Percentiles rank a stretch among this genome's conserved stretches.
phyloP scores from a whole-genome alignment of 2,113 vertebrate genomes.

The Sprattus sprattus region DNA sequence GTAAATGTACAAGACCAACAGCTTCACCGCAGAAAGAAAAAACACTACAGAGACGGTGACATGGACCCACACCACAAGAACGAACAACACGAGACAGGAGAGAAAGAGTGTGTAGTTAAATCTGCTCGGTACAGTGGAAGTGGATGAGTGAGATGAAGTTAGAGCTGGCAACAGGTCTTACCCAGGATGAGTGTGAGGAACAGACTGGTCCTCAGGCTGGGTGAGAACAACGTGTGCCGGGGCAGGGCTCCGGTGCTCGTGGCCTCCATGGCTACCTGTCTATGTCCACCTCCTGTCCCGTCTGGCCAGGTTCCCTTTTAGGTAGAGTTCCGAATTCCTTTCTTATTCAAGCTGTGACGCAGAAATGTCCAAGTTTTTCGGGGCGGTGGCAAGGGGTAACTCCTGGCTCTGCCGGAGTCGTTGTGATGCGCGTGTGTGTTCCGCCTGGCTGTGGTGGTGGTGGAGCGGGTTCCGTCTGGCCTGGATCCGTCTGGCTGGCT shows the following conservation, averaged over 20 bases:
- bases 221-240: constrained; percentile 39
- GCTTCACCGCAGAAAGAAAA: too few species aligned
- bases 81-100: not conserved
- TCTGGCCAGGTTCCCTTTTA: not conserved
- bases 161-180: constrained; percentile 48
- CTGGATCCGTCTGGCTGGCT: constrained; percentile 31
- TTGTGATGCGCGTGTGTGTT: constrained; percentile 24
- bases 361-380: not conserved
- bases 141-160: constrained; percentile 19
- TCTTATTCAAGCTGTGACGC: not conserved
- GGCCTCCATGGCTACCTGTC: constrained; percentile 58
- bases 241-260: constrained; percentile 47
- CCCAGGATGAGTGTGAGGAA: constrained; percentile 62
- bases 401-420: not conserved
- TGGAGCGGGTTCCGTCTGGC: constrained; percentile 33
- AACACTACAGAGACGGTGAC: too few species aligned
- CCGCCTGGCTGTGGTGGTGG: constrained; percentile 17
- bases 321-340: not conserved
- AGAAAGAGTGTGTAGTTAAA: not conserved
- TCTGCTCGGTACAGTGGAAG: not conserved
- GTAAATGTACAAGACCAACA: not conserved
- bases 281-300: not conserved
- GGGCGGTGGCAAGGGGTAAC: not conserved
- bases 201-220: constrained; percentile 42
- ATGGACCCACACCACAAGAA: not conserved